phyloP scores from a whole-genome alignment of 2,113 vertebrate genomes.

The Cyprichromis sp. region DNA sequence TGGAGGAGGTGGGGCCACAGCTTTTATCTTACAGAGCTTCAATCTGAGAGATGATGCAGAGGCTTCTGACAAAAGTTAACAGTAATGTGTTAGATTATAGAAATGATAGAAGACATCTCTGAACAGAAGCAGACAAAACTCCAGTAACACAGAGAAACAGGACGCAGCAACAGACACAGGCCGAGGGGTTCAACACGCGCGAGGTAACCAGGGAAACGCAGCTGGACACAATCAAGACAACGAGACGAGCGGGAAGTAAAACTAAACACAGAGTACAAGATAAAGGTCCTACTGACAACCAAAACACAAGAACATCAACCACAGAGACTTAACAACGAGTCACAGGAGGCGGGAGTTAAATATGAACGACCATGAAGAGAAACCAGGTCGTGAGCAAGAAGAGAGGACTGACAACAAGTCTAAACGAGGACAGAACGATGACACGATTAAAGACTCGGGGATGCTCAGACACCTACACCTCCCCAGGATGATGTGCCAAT shows the following conservation, averaged over 20 bases:
- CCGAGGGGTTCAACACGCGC: background rate
- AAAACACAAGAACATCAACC: background rate
- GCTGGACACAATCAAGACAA: background rate
- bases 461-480: background rate
- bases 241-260: background rate
- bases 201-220: background rate
- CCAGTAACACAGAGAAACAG: background rate
- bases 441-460: background rate
- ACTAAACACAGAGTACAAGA: background rate
- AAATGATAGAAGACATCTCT: background rate
- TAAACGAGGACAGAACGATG: background rate
- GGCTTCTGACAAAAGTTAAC: background rate
- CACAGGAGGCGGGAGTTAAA: background rate
- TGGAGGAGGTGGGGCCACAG: background rate
- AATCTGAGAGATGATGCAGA: background rate
- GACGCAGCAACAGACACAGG: background rate
- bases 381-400: background rate
- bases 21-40: background rate
- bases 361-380: background rate
- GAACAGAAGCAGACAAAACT: background rate
- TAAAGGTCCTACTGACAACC: background rate
- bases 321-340: background rate
- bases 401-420: background rate
- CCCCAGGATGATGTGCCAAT: background rate
- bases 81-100: background rate